phyloP scores from a whole-genome alignment of 2,797 vertebrate genomes.

The Coreius guichenoti region DNA sequence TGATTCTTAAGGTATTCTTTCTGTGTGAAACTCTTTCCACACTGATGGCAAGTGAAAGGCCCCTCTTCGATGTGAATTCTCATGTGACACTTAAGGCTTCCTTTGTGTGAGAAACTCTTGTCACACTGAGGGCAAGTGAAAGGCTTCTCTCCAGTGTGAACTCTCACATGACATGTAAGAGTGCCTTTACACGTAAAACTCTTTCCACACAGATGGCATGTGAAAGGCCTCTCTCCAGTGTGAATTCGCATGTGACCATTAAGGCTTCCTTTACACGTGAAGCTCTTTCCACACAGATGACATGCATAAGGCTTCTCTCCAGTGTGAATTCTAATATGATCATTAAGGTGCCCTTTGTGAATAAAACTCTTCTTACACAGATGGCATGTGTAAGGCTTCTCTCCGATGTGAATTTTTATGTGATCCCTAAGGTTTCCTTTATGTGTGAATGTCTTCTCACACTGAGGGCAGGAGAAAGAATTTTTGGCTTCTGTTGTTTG shows the following conservation, averaged over 20 bases:
- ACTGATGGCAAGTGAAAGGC: conserved; percentile 5
- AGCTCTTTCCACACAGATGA: neutral
- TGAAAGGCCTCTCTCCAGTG: neutral
- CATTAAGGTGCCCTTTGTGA: conserved; percentile 6
- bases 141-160: conserved; percentile 11
- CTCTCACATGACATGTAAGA: neutral
- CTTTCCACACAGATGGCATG: neutral
- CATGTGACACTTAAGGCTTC: conserved; percentile 24
- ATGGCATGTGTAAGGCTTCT: neutral
- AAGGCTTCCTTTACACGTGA: neutral
- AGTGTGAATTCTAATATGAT: neutral
- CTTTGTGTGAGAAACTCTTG: conserved; percentile 20
- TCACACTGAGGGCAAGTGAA: conserved; percentile 14
- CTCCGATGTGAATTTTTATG: conserved; percentile 15
- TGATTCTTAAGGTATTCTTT: conserved; percentile 20
- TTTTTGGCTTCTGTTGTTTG: neutral
- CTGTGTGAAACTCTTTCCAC: conserved; percentile 15
- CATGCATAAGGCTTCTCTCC: neutral
- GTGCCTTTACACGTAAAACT: conserved; percentile 8
- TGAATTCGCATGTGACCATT: conserved; percentile 8
- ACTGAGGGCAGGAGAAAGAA: conserved; percentile 12
- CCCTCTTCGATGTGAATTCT: conserved; percentile 16
- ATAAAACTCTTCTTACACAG: neutral
- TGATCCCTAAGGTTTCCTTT: conserved; percentile 29
- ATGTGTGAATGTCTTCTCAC: conserved; percentile 15